Evolutionary conservation across 2,888 invertebrate species (phyloP), one percentile per base, ranked within the genome.

Genomic region (Drepana falcataria): DNA sequence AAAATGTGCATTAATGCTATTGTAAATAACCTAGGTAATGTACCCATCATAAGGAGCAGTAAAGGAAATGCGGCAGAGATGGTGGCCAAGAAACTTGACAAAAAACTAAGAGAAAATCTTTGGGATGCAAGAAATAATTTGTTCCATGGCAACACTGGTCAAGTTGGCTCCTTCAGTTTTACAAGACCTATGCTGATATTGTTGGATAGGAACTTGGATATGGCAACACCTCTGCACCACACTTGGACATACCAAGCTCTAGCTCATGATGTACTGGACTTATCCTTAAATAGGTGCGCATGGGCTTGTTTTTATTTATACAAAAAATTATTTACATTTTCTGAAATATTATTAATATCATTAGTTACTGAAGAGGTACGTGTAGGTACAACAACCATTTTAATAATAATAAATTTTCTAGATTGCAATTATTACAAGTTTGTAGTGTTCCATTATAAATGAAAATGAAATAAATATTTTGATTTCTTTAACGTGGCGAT

Each of bases 161-260:
- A 97, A 85, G 91, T 92, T 0, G 95, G 95, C 0, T 92, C 93
- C 54, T 94, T 94, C 73, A 96, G 97, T 82, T 98, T 98, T 81
- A 98, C 98, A 73, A 92, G 99, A 51, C 99, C 99, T 0, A 92
- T 99, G 70, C 90, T 99, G 41, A 95, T 99, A 63, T 90, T 99
- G 58, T 90, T 99, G 55, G 99, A 99, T 83, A 93, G 99, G 58
- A 98, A 97, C 84, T 93, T 98, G 63, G 99, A 99, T 83, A 94
- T 99, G 94, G 98, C 99, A 1, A 99, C 99, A 48, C 98, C 98
- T 35, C 89, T 99, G 58, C 99, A 99, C 91, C 99, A 99, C 84
- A 99, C 99, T 0, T 99, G 99, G 99, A 99, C 99, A 0, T 99
- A 99, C 84, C 99, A 99, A 86, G 99, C 99, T 1, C 87, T 99